Evolutionary conservation across 2,888 invertebrate genomes (phyloP).

Genomic region (Hyposoter didymator): DNA sequence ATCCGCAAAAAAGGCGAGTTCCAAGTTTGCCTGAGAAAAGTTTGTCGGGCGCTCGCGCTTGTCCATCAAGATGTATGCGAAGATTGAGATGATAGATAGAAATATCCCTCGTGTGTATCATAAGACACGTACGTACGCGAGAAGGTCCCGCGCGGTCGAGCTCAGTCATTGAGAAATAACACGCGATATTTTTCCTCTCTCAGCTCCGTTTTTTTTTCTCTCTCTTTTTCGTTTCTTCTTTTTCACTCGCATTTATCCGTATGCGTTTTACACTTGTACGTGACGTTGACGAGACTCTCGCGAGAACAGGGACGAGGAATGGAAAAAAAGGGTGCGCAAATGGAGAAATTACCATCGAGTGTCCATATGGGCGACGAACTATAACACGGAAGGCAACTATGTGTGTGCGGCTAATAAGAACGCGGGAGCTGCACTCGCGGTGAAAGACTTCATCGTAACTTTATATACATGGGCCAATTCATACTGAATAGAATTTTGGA

Average conservation of each 20-base stretch:
- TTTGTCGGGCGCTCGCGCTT: conserved; percentile 45
- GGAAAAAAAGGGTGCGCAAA: conserved; percentile 30
- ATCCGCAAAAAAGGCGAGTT: conserved; percentile 23
- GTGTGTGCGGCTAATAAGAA: conserved; percentile 54
- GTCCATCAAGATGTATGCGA: conserved; percentile 62
- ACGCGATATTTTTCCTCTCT: conserved; percentile 69
- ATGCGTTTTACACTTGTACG: conserved; percentile 58
- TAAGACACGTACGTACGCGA: conserved; percentile 37
- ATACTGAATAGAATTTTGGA: background rate
- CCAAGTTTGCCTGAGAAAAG: conserved; percentile 56
- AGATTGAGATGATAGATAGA: conserved; percentile 64
- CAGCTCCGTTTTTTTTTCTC: conserved; percentile 31
- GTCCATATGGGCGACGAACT: conserved; percentile 57
- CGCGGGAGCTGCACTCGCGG: conserved; percentile 44
- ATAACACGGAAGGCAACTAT: conserved; percentile 43
- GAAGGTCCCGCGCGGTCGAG: conserved; percentile 58
- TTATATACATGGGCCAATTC: conserved; percentile 20
- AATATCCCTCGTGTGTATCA: conserved; percentile 48
- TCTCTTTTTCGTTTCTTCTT: conserved; percentile 46
- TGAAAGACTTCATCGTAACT: conserved; percentile 1
- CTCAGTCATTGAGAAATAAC: conserved; percentile 71
- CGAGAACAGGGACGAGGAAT: conserved; percentile 18
- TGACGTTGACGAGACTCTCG: conserved; percentile 46
- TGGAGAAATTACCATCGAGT: conserved; percentile 40
- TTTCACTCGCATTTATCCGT: conserved; percentile 10